Evolutionary conservation across 2,797 vertebrate species (phyloP), one percentile per base, ranked within the genome.

Genomic region (Xenops minutus): DNA sequence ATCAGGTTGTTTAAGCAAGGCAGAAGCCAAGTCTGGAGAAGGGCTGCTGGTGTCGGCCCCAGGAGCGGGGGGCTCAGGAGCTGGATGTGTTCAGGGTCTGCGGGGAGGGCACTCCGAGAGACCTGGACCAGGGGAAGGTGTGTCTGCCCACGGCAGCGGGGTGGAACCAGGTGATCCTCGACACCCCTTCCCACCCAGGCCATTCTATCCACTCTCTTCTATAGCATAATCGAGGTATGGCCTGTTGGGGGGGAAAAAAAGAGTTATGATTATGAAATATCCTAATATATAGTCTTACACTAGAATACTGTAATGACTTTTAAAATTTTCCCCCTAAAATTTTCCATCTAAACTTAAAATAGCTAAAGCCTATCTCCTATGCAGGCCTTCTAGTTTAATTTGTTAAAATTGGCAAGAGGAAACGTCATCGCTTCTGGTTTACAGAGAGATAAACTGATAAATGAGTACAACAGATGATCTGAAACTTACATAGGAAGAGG

Each of bases 171-270:
- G 7, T 16, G 4, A 4, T 46, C 44, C 39, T 27, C 36, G 23
- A 10, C 10, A 5, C 46, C 14, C 5, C 5, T 23, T 19, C 34
- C 29, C 26, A 1, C 29, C 29, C 37, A 51, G 44, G 11, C 58
- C 12, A 3, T 32, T 34, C 1, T 11, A 2, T 71, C 30, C 3
- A 39, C 1, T 16, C n/a, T 30, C 6, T 71, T 17, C 59, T 63
- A 3, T 27, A 29, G n/a, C 8, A 7, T 11, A 26, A 51, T 9
- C 14, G 13, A 0, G 0, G 1, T 4, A 2, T 36, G 44, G 4
- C 10, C 36, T 66, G 24, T 14, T 14, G 36, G 32, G 2, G 5
- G 8, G 22, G 6, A 4, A 15, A 1, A 10, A n/a, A 41, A 16
- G 3, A 29, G 16, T 73, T 6, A 0, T 3, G 3, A 37, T 23